Percentiles rank a stretch among this genome's conserved stretches.
Evolutionary conservation across 2,113 vertebrate species (phyloP).

Genomic region (Malurus alboscapulatus): DNA sequence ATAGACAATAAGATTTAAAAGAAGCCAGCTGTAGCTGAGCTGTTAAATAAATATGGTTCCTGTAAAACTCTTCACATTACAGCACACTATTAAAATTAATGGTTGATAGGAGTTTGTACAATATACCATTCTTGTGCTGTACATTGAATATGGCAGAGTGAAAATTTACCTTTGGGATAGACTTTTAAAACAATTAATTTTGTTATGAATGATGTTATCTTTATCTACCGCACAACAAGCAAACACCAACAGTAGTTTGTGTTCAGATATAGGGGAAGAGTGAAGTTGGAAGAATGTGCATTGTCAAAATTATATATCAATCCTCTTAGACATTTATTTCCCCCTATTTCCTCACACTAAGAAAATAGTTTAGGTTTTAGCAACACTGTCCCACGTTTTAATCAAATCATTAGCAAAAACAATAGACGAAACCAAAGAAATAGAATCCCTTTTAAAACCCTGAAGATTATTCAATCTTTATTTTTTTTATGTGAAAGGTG

Average conservation of each 20-base stretch:
- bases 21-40: background rate
- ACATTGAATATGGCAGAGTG: background rate
- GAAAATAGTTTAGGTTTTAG: background rate
- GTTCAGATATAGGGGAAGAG: background rate
- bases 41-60: background rate
- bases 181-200: background rate
- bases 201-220: background rate
- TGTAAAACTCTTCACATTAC: background rate
- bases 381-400: background rate
- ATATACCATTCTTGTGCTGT: background rate
- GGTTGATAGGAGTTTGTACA: background rate
- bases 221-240: background rate
- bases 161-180: background rate
- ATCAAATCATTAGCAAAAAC: background rate
- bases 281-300: background rate
- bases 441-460: background rate
- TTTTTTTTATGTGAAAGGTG: background rate
- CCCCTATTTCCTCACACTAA: background rate
- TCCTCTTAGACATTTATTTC: background rate
- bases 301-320: constrained; percentile 15
- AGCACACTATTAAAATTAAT: background rate
- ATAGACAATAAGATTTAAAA: background rate
- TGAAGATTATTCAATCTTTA: background rate
- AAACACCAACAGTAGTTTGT: background rate
- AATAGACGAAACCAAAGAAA: background rate